Evolutionary conservation across 2,113 vertebrate species (phyloP), one percentile per base, ranked within the genome.

Genomic region (Ivindomyrus marchei): DNA sequence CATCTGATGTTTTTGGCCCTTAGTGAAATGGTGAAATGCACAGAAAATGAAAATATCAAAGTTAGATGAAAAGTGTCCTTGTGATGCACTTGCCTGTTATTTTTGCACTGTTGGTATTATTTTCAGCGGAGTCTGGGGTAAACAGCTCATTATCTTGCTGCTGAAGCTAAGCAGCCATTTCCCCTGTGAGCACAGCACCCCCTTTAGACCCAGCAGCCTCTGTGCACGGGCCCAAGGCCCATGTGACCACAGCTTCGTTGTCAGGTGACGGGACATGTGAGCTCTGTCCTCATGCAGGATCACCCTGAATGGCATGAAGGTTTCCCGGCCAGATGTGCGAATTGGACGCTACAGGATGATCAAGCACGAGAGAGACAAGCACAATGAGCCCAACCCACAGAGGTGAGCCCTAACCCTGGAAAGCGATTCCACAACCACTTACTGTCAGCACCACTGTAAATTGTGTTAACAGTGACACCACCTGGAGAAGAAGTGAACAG

Each of bases 301-400:
- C 95, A 99, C 98, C 58, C 95, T 99, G 92, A 98, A 98, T 1
- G 98, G 98, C 91, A 99, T 99, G 98, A 99, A 99, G 95, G 98
- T 99, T 94, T 98, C 98, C 2, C 97, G 98, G 92, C 98, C 98
- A 10, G 98, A 99, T 92, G 97, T 97, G 93, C 97, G 97, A 93
- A 99, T 99, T 47, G 98, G 98, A 90, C 97, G 98, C 94, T 99
- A 99, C 95, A 97, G 98, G 95, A 99, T 99, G 98, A 99, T 99
- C 96, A 99, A 99, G 95, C 98, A 99, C 8, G 98, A 99, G 92
- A 96, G 98, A 11, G 98, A 99, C 97, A 98, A 98, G 96, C 98
- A 99, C 97, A 99, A 99, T 4, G 98, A 99, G 93, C 98, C 98
- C 94, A 99, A 99, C 96, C 98, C 98, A 13, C 98, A 99, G 95